Conservation (phyloP, 2,888 invertebrate species). For the Dastarcus helophoroides region DNA sequence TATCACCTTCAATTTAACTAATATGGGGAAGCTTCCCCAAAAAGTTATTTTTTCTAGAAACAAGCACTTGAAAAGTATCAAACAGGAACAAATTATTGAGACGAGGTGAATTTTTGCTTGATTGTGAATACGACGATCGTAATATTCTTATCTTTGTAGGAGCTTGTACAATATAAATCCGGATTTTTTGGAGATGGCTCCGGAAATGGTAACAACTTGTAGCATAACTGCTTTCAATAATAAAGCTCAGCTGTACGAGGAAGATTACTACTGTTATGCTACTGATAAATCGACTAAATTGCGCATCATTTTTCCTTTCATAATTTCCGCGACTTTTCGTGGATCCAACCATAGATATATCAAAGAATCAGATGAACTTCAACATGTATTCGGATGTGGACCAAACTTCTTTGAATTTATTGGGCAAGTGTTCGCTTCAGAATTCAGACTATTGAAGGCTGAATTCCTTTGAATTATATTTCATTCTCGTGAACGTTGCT, state of each 20-base stretch:
- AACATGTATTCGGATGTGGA: constrained; percentile 37
- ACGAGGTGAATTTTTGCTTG: too few species aligned
- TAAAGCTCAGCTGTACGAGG: constrained; percentile 38
- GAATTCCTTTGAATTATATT: constrained; percentile 1
- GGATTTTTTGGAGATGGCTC: constrained; percentile 37
- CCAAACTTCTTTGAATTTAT: constrained; percentile 4
- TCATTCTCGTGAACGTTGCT: not conserved
- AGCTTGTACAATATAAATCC: constrained; percentile 41
- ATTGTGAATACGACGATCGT: too few species aligned
- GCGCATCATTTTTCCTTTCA: constrained; percentile 41
- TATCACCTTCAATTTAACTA: constrained; percentile 40
- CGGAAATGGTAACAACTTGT: constrained; percentile 33
- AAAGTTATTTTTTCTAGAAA: constrained; percentile 40
- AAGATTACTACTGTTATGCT: constrained; percentile 48
- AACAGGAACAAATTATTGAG: too few species aligned
- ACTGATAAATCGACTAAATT: constrained; percentile 44
- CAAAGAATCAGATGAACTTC: constrained; percentile 40
- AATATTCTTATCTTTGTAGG: constrained; percentile 23
- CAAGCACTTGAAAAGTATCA: constrained; percentile 20
- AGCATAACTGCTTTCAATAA: constrained; percentile 16
- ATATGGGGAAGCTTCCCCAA: constrained; percentile 44
- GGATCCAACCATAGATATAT: constrained; percentile 45
- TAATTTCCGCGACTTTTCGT: constrained; percentile 45
- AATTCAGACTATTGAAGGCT: constrained; percentile 4
- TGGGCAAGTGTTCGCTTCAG: constrained; percentile 9